Evolutionary conservation across 1,140 invertebrate species (phyloP), one percentile per base, ranked within the genome.

Genomic region (Drosophila micromelanica): DNA sequence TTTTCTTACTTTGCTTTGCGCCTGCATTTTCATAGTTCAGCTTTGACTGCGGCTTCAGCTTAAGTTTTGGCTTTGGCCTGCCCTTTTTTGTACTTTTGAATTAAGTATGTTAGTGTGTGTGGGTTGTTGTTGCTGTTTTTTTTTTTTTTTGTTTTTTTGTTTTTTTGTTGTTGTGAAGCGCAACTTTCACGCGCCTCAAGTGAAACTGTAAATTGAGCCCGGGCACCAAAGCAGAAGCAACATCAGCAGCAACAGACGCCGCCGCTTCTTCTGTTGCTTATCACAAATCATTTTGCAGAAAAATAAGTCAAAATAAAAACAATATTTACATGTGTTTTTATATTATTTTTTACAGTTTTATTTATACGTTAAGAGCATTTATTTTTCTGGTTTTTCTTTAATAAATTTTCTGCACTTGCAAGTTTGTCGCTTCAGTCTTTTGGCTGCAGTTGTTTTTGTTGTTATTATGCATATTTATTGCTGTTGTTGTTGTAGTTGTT

Each of bases 131-230:
- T 51, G 30, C 20, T 49, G 45, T 46, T 64, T 38, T 67, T 43
- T 46, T 64, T 20, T 55, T 40, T 17, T 59, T 27, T 46, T 67
- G 38, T 59, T 55, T 63, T 46, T 30, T 49, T 60, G 67, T 2
- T 23, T 57, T 62, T 60, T 71, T n/a, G n/a, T n/a, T 59, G 57
- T 65, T 77, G 52, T 56, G 73, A 87, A 80, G 84, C 79, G 69
- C 79, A 87, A 87, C 82, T 87, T 87, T 87, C 82, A 87, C 82
- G 82, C 84, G 84, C 76, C 75, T 79, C 84, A 63, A 87, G 82
- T 87, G 82, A 87, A 87, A 87, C 78, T 77, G 84, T 89, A 49
- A 82, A 76, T 52, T 63, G 81, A 71, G 82, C 71, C 73, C 69
- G 49, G 79, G 46, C 64, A 43, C 59, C 62, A 78, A 79, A 72